Base-by-base conservation (phyloP, 2,113 vertebrate genomes). In the Micronycteris hirsuta region DNA sequence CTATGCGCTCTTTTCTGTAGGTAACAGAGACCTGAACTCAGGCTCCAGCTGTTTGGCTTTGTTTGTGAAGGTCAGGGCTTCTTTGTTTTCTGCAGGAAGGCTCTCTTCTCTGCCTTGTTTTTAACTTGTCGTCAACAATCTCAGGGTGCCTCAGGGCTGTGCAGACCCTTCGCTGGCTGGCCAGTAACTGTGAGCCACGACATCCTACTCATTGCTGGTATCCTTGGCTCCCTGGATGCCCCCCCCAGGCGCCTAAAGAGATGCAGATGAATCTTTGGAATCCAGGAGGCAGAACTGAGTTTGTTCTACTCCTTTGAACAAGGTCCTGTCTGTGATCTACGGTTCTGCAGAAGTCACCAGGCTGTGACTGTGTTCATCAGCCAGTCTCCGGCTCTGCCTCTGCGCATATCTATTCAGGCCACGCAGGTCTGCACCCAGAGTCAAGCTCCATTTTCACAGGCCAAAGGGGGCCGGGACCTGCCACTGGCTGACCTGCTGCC, bases 281-380 rank as follows among this genome's bases (percentile, higher is more conserved):
- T 43, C 38, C n/a, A 17, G 52, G 90, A 82, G 77, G 73, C 47
- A 87, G 94, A 96, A 77, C 28, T 74, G 85, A 93, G 28, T 94
- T 61, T 86, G 70, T 70, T 76, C 0, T 4, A 17, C 36, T 94
- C 13, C 61, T 80, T 12, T 82, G 58, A 88, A 89, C 65, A 90
- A 24, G 49, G 56, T 22, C 28, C 10, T 96, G 16, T 45, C 24
- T 0, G 1, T n/a, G 47, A 17, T 49, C 22, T 41, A n/a, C 61
- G 36, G 6, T 28, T 74, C 56, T 56, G 24, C 11, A 12, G 87
- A 68, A 94, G 56, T 73, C 47, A 68, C 41, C 2, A 12, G 77
- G 78, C 78, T 0, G 0, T 71, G 76, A 33, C 47, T 41, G 5
- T 67, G 33, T 26, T 65, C 52, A 43, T 65, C 38, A 88, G 71